These are phyloP conservation scores for Coregonus ussuriensis DNA, from an alignment of 2,797 vertebrate genomes.

Conservation along the genomic window DNA sequence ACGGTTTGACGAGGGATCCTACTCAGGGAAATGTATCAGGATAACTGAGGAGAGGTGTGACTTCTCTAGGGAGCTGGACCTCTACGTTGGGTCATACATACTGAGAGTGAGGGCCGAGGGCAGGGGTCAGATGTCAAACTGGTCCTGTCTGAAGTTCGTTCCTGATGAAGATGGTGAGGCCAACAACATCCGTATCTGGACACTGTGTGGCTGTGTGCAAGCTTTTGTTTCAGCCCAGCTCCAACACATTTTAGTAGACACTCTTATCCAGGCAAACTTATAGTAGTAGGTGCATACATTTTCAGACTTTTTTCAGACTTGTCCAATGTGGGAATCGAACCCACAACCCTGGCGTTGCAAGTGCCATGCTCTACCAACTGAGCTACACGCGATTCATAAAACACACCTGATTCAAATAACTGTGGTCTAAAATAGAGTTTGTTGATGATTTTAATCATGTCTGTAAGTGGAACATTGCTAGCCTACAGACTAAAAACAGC, in stretches of 20 bases:
- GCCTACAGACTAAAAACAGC: neutral
- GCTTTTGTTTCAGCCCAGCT: neutral
- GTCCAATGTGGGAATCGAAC: too few species aligned
- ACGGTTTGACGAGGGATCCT: neutral
- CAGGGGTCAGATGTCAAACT: constrained; percentile 2
- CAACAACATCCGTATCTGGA: neutral
- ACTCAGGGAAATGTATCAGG: neutral
- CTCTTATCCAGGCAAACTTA: too few species aligned
- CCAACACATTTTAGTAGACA: neutral
- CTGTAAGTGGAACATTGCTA: neutral
- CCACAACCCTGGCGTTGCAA: too few species aligned
- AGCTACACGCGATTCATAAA: too few species aligned
- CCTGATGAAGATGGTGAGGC: constrained; percentile 27
- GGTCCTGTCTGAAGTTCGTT: constrained; percentile 5
- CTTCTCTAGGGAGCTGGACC: neutral
- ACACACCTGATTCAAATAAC: neutral
- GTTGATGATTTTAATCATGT: neutral
- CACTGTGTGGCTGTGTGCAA: neutral
- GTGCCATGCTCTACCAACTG: too few species aligned
- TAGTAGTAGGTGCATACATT: too few species aligned
- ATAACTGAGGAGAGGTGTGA: neutral
- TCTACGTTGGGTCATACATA: neutral
- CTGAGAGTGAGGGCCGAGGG: constrained; percentile 22
- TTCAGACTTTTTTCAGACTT: too few species aligned
- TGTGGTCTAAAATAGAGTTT: neutral